A percentile compares a stretch with the other conserved stretches of the same genome.
Evolutionary conservation across 2,888 invertebrate species (phyloP).

Genomic region (Trisateles emortualis): DNA sequence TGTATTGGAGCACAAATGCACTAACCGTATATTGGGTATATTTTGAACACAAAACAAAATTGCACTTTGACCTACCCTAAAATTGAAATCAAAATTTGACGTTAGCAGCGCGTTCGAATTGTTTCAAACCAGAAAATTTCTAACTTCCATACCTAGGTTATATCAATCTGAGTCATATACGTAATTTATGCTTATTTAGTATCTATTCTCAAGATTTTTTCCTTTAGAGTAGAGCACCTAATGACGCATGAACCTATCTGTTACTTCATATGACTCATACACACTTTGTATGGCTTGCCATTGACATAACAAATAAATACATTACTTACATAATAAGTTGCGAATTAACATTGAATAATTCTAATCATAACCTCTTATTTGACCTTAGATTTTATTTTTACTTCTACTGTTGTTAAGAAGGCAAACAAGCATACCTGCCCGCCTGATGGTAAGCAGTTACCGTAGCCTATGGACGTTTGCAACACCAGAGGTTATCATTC

Average conservation of each 20-base stretch:
- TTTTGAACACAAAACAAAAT: not conserved
- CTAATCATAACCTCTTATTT: conserved; percentile 4
- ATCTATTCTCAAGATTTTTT: conserved; percentile 22
- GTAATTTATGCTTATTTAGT: conserved; percentile 2
- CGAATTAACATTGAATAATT: conserved; percentile 1
- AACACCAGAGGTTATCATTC: too few relatives aligned
- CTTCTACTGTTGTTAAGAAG: not conserved
- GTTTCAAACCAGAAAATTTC: not conserved
- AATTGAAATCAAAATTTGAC: not conserved
- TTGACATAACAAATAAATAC: conserved; percentile 3
- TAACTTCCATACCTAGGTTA: not conserved
- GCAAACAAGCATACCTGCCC: too few relatives aligned
- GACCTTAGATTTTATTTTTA: not conserved
- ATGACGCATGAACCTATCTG: conserved; percentile 19
- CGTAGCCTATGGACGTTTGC: too few relatives aligned
- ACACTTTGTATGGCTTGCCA: conserved; percentile 2
- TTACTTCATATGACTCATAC: conserved; percentile 2
- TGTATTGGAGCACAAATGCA: too few relatives aligned
- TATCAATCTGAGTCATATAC: conserved; percentile 1
- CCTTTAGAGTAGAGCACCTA: conserved; percentile 14
- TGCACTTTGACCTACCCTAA: not conserved
- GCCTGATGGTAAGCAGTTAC: too few relatives aligned
- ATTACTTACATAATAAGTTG: conserved; percentile 5
- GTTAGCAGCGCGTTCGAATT: not conserved
- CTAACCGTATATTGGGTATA: too few relatives aligned